Evolutionary conservation across 2,113 vertebrate genomes (phyloP), one percentile per base, ranked within the genome.

Genomic region (Mixornis gularis): DNA sequence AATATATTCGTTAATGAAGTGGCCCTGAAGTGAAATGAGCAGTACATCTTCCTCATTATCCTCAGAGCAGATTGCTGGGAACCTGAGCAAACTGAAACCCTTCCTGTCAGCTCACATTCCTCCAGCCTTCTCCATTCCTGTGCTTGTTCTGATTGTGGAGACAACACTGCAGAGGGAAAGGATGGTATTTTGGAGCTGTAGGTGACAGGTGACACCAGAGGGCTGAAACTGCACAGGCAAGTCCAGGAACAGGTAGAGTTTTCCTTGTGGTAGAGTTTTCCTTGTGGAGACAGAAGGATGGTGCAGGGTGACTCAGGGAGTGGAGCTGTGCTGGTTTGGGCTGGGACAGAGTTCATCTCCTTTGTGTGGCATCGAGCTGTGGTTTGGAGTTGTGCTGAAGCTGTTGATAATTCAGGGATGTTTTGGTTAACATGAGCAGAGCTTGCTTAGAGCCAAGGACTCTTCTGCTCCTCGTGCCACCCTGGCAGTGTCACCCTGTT

Each of bases 1-100:
- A 90, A 36, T 72, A 34, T 24, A 27, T 58, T 79, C 72, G 71
- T 93, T 90, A 86, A 85, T 90, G 81, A 84, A 85, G 48, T 53
- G 78, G 60, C 77, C 59, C 76, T 80, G 71, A 55, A 34, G 55
- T 86, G 76, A 79, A 68, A 36, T 12, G 73, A 81, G 65, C 78
- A 38, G 73, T 27, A 38, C 36, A 59, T 90, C 26, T 32, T 34
- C 18, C 60, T 85, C 43, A 3, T 90, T 88, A 65, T 89, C 88
- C 65, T 84, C 29, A 5, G 68, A 71, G 60, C 53, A 49, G 12
- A 38, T 51, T 53, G 56, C 55, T 93, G 65, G 70, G 90, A 79
- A 34, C 30, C 66, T 2, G 0, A 60, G 63, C 49, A 62, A 60
- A 62, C 56, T 52, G 53, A 60, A 74, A 68, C 24, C 38, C 36